Conservation (phyloP, 2,113 vertebrate genomes). For the Sinocyclocheilus anshuiensis region DNA sequence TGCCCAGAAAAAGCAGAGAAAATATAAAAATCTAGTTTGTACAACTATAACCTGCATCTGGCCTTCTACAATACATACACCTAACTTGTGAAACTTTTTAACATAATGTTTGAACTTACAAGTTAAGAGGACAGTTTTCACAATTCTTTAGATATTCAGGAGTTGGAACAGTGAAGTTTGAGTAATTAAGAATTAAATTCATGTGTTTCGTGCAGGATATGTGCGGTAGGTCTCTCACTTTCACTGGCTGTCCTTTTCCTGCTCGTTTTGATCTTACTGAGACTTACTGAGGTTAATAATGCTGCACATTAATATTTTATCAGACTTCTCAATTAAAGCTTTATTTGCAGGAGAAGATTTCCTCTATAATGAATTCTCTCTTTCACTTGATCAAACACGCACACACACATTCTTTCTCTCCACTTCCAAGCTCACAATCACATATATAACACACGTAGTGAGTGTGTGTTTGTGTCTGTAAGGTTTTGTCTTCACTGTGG, state of each 20-base stretch:
- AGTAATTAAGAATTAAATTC: slow-evolving; percentile 17
- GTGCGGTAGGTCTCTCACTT: neutral
- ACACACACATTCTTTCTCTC: neutral
- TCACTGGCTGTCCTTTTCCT: slow-evolving; percentile 2
- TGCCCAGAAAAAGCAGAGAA: neutral
- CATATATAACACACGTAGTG: neutral
- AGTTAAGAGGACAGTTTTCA: neutral
- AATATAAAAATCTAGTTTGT: neutral
- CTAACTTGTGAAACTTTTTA: neutral
- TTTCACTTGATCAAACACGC: slow-evolving; percentile 16
- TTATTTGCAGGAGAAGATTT: slow-evolving; percentile 21
- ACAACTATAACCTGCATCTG: neutral
- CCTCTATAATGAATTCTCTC: slow-evolving; percentile 28
- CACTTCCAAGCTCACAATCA: neutral
- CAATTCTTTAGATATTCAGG: neutral
- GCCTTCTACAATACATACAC: neutral
- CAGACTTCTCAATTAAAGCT: slow-evolving; percentile 39
- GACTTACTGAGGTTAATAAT: slow-evolving; percentile 39
- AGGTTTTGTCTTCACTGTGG: slow-evolving; percentile 18
- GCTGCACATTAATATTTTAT: slow-evolving; percentile 29
- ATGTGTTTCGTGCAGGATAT: neutral
- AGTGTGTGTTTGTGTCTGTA: neutral
- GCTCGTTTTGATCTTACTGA: slow-evolving; percentile 17
- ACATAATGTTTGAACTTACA: neutral
- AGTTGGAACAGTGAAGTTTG: neutral